Evolutionary conservation across 1,140 invertebrate genomes (phyloP).

Genomic region (Doryteuthis pealeii): DNA sequence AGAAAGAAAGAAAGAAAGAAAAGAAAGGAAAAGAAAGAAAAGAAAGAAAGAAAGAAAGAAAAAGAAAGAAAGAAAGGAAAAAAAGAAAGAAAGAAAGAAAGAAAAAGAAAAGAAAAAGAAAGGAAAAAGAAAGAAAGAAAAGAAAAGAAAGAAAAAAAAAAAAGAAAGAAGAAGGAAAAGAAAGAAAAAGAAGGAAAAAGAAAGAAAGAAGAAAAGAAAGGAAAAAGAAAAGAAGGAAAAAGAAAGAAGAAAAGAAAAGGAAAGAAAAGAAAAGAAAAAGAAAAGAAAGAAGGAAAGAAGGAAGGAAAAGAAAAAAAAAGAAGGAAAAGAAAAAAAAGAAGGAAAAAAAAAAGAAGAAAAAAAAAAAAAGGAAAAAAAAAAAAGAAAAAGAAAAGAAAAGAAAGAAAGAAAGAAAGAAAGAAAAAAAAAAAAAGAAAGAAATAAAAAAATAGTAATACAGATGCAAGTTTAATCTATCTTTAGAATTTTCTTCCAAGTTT

Average conservation of each 20-base stretch:
- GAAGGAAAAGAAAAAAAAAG: conserved; percentile 15
- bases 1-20: conserved; percentile 9
- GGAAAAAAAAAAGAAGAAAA: no score
- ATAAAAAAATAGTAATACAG: no score
- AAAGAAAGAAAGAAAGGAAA: conserved; percentile 9
- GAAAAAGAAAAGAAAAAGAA: conserved; percentile 17
- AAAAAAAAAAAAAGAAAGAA: no score
- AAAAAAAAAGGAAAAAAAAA: no score
- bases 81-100: conserved; percentile 11
- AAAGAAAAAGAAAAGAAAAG: no score
- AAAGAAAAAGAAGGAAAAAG: conserved; percentile 15
- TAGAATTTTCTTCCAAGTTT: no score
- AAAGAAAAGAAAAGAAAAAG: not conserved
- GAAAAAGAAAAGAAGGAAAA: conserved; percentile 10
- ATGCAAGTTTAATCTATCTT: no score
- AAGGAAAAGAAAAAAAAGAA: no score
- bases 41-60: conserved; percentile 1
- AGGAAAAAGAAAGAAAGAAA: not conserved
- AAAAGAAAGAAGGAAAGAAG: not conserved
- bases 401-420: no score
- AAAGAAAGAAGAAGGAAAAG: conserved; percentile 14
- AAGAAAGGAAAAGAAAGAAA: not conserved
- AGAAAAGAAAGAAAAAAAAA: not conserved
- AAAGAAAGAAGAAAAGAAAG: conserved; percentile 18
- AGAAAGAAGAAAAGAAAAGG: not conserved